These are phyloP conservation scores for Thaumetopoea pityocampa DNA, from an alignment of 1,140 invertebrate species.

Conservation along the genomic window DNA sequence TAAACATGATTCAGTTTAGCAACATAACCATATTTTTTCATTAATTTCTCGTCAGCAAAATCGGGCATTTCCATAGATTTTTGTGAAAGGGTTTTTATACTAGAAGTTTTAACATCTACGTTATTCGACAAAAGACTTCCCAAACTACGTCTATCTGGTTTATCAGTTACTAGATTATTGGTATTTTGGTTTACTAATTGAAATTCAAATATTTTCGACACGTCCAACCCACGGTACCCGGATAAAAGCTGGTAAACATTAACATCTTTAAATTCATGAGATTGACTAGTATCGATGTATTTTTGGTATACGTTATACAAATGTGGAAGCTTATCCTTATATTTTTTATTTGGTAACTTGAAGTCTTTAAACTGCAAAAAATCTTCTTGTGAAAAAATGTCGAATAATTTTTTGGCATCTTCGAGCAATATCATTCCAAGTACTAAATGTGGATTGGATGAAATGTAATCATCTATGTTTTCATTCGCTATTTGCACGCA, in stretches of 20 bases:
- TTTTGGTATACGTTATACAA: constrained; percentile 64
- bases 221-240: constrained; percentile 76
- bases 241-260: constrained; percentile 78
- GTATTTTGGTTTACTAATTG: constrained; percentile 64
- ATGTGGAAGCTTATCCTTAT: constrained; percentile 67
- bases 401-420: constrained; percentile 61
- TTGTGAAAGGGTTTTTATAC: constrained; percentile 53
- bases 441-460: constrained; percentile 62
- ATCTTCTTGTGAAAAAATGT: constrained; percentile 66
- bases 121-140: constrained; percentile 58
- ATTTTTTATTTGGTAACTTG: constrained; percentile 57
- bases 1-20: constrained; percentile 79
- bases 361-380: constrained; percentile 64
- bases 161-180: constrained; percentile 42
- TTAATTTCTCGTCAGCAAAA: constrained; percentile 76
- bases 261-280: constrained; percentile 63
- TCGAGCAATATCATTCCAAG: constrained; percentile 68
- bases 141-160: constrained; percentile 64
- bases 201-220: constrained; percentile 77
- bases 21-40: constrained; percentile 78
- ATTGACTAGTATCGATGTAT: constrained; percentile 46
- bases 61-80: constrained; percentile 73
- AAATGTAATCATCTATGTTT: constrained; percentile 61
- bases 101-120: constrained; percentile 38
- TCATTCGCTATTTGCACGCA: constrained; percentile 67